Evolutionary conservation across 2,888 invertebrate species (phyloP).

Genomic region (Sinodicranocentrus sp.): DNA sequence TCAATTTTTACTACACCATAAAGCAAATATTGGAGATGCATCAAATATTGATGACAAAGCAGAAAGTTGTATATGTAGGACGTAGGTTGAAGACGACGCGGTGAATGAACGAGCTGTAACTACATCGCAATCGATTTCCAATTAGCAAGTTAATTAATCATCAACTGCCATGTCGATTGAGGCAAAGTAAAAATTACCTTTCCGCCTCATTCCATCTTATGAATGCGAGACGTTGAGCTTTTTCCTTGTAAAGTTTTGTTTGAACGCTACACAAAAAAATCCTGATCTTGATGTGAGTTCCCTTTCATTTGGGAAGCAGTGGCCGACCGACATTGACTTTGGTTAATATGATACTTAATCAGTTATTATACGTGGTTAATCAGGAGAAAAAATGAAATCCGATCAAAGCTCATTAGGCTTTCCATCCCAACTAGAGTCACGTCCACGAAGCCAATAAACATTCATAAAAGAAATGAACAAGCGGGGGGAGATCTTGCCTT

Average conservation of each 20-base stretch:
- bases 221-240: too few species aligned
- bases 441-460: constrained; percentile 13
- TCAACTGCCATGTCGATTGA: constrained; percentile 38
- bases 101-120: too few species aligned
- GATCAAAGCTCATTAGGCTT: constrained; percentile 55
- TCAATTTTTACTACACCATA: too few species aligned
- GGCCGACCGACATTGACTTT: constrained; percentile 16
- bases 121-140: constrained; percentile 38
- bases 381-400: constrained; percentile 49
- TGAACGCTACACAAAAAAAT: constrained; percentile 1
- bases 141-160: constrained; percentile 46
- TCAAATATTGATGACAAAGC: constrained; percentile 1
- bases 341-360: constrained; percentile 44
- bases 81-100: background rate
- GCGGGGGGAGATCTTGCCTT: too few species aligned
- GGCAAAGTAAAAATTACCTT: constrained; percentile 22
- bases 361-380: constrained; percentile 41
- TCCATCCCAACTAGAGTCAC: constrained; percentile 14
- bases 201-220: constrained; percentile 1
- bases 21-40: too few species aligned
- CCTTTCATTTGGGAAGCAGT: constrained; percentile 24
- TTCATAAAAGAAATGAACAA: too few species aligned
- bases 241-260: too few species aligned
- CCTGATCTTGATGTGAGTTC: constrained; percentile 36
- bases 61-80: background rate